phyloP scores from a whole-genome alignment of 2,113 vertebrate species.

The Malurus cyaneus region DNA sequence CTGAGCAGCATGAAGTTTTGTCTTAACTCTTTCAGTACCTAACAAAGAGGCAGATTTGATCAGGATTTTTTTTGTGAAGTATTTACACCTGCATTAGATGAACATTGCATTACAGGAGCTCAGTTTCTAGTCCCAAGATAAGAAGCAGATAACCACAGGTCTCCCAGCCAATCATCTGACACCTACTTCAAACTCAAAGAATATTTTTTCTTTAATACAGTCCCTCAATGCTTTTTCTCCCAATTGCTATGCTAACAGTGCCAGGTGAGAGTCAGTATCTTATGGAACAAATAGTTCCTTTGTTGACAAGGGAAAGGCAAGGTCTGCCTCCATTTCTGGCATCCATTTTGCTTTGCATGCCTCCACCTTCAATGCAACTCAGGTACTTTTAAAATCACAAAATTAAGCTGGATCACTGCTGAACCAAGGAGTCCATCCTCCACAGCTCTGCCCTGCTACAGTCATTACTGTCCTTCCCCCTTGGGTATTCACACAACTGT shows the following conservation, averaged over 20 bases:
- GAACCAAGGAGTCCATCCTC: neutral
- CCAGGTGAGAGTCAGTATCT: neutral
- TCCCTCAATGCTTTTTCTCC: neutral
- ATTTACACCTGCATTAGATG: neutral
- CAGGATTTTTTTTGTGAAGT: neutral
- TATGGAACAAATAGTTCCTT: neutral
- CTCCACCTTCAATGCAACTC: neutral
- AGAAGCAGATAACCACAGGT: neutral
- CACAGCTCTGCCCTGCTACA: neutral
- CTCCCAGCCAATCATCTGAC: neutral
- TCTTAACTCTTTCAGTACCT: constrained; percentile 41
- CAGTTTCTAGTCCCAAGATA: neutral
- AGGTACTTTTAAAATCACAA: neutral
- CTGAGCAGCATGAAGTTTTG: neutral
- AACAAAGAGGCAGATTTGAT: neutral
- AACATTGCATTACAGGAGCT: neutral
- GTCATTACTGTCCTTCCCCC: neutral
- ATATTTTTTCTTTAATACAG: neutral
- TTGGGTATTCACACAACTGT: neutral
- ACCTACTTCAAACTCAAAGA: neutral
- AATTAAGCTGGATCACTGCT: neutral
- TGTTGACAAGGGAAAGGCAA: neutral
- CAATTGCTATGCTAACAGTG: neutral
- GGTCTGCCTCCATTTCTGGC: neutral
- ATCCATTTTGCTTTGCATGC: rapidly evolving